These are phyloP conservation scores for Drosophila paramelanica DNA, from an alignment of 2,888 invertebrate species.

Conservation along the genomic window DNA sequence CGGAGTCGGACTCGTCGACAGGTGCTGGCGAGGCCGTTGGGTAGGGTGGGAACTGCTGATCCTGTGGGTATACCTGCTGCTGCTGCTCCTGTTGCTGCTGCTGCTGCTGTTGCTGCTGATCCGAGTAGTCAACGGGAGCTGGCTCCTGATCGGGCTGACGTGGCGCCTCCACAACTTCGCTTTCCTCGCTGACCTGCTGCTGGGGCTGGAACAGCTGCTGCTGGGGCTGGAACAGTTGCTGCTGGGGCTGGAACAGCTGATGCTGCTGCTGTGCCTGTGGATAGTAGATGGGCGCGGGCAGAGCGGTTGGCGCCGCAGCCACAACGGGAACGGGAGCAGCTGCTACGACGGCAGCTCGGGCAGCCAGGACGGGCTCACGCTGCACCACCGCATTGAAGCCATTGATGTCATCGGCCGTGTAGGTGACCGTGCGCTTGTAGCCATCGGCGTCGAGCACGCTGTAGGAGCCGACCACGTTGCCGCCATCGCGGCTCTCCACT, in stretches of 20 bases:
- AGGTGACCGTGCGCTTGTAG: constrained; percentile 86
- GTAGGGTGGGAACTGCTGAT: constrained; percentile 73
- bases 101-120: constrained; percentile 52
- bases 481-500: constrained; percentile 86
- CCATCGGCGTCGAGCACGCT: constrained; percentile 86
- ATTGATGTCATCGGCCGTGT: constrained; percentile 86
- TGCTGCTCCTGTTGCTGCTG: constrained; percentile 51
- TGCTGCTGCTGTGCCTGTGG: constrained; percentile 59
- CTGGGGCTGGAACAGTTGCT: constrained; percentile 50
- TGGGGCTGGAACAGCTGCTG: constrained; percentile 53
- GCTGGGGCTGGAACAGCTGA: constrained; percentile 51
- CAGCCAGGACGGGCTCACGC: constrained; percentile 84
- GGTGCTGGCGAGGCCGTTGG: constrained; percentile 53
- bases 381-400: constrained; percentile 87
- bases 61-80: constrained; percentile 62
- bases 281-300: constrained; percentile 67
- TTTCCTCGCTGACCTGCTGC: constrained; percentile 51
- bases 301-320: constrained; percentile 34
- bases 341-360: constrained; percentile 56
- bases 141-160: constrained; percentile 69
- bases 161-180: constrained; percentile 75
- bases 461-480: constrained; percentile 86
- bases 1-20: constrained; percentile 62
- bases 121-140: constrained; percentile 72
- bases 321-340: constrained; percentile 57